Conservation (phyloP, 2,888 invertebrate species). For the Diaprepes abbreviatus region DNA sequence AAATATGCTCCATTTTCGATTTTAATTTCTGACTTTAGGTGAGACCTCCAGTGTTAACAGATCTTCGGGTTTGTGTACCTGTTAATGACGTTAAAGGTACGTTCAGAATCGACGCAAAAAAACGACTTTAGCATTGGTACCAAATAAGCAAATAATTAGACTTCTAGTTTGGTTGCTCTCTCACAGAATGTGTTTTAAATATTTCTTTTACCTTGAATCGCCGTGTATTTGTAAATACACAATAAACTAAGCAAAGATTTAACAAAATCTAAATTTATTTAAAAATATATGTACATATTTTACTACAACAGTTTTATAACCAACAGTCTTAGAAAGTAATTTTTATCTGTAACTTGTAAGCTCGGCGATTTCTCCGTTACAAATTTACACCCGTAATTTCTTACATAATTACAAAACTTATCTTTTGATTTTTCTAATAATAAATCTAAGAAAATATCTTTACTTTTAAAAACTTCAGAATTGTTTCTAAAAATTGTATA, state of each 20-base stretch:
- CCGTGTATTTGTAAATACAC: too few species aligned
- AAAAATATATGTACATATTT: neutral
- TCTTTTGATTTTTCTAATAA: constrained; percentile 59
- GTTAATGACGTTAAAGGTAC: too few species aligned
- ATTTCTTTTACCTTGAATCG: too few species aligned
- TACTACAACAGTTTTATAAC: constrained; percentile 33
- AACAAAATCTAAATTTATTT: neutral
- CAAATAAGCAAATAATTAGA: too few species aligned
- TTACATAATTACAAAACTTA: constrained; percentile 62
- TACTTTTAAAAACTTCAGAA: constrained; percentile 12
- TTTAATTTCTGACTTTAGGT: too few species aligned
- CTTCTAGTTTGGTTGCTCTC: too few species aligned
- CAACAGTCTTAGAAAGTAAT: constrained; percentile 50
- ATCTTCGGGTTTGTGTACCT: too few species aligned
- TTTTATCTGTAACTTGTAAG: constrained; percentile 33
- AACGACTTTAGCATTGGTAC: too few species aligned
- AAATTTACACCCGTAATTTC: constrained; percentile 62
- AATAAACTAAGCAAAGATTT: neutral
- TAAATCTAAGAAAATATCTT: constrained; percentile 46
- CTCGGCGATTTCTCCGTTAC: constrained; percentile 45
- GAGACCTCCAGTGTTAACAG: too few species aligned
- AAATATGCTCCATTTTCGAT: too few species aligned
- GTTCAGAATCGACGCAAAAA: too few species aligned
- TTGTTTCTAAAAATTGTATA: constrained; percentile 34
- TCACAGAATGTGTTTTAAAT: too few species aligned